Conservation (phyloP, 2,797 vertebrate species). For the Siniperca undulata region DNA sequence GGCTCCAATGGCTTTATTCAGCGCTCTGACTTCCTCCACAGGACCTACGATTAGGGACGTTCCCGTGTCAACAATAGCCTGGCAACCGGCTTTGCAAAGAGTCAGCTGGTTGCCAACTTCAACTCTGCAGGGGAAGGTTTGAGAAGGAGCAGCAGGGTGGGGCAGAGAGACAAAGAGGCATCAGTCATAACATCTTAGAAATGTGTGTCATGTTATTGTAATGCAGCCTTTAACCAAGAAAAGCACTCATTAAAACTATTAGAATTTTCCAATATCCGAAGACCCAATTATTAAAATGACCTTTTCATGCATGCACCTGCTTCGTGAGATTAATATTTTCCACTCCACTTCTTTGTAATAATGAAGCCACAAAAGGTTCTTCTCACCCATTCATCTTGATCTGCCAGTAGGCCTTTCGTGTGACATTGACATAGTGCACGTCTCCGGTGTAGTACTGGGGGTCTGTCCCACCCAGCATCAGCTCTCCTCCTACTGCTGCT, state of each 20-base stretch:
- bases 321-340: not conserved
- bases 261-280: not conserved
- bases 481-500: constrained; percentile 87
- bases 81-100: constrained; percentile 88
- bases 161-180: not conserved
- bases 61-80: constrained; percentile 90
- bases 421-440: constrained; percentile 89
- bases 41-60: constrained; percentile 89
- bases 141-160: not conserved
- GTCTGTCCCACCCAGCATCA: constrained; percentile 89
- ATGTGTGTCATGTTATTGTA: not conserved
- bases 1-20: constrained; percentile 88
- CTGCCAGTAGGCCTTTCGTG: constrained; percentile 92
- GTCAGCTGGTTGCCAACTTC: constrained; percentile 84
- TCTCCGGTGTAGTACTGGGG: constrained; percentile 87
- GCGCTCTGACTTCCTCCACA: constrained; percentile 83
- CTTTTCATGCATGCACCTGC: not conserved
- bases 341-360: not conserved
- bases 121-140: constrained; percentile 76
- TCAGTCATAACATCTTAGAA: not conserved
- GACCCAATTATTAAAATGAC: not conserved
- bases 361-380: not conserved
- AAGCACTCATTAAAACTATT: not conserved
- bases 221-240: not conserved
- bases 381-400: constrained; percentile 86